Evolutionary conservation across 2,888 invertebrate species (phyloP), one percentile per base, ranked within the genome.

Genomic region (Cartodere bifasciata): DNA sequence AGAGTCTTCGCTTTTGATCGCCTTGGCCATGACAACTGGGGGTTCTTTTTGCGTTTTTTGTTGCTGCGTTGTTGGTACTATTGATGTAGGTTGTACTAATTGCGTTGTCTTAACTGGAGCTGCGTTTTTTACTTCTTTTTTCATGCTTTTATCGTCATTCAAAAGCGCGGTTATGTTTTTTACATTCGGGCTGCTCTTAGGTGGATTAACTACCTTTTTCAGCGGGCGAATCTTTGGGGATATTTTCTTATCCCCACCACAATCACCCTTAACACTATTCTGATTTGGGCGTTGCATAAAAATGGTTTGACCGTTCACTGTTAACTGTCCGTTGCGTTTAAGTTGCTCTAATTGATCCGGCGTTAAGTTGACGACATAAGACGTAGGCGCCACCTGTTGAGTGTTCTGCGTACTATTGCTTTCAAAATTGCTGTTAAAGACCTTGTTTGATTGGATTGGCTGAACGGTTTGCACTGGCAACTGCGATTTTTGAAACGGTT

Each of bases 271-370:
- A 30, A 32, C 9, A 23, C 32, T 25, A 29, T 26, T 25, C n/a
- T 40, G 31, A 23, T 50, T 55, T 11, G 55, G 51, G 15, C 60
- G 44, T 36, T 60, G 60, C 60, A 61, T 60, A 32, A 57, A 60
- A 10, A 60, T 59, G 2, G 60, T 61, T 37, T 61, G 62, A 6
- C 62, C 62, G 34, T 62, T 62, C 1, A 62, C 58, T 1, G 59
- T 60, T 23, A 62, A 39, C 36, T 61, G 60, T 9, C 60, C 60
- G 31, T 60, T 60, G 2, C 59, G 41, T 40, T 60, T 61, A 32
- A 62, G 42, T 36, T 57, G 57, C 35, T 62, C 62, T 29, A 62
- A 37, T 36, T 62, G 62, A 14, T 62, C 62, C 1, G 60, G 58
- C 4, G 60, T 60, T 30, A 62, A 43, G 42, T 61, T 62, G 4